A percentile compares a stretch with the other conserved stretches of the same genome.
Evolutionary conservation across 1,140 invertebrate species (phyloP).

Genomic region (Oryzaephilus surinamensis): DNA sequence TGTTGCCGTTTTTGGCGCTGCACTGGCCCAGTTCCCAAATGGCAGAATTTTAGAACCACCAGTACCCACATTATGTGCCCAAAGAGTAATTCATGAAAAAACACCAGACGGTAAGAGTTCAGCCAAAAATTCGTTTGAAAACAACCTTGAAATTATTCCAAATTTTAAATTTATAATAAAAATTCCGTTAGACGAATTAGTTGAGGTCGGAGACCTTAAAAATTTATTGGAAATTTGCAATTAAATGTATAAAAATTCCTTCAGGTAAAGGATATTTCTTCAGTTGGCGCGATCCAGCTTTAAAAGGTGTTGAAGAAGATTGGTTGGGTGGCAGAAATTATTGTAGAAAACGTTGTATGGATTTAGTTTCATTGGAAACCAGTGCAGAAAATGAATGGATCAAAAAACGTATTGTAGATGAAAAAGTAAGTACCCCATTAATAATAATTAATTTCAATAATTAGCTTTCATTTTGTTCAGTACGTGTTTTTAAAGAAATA

Average conservation of each 20-base stretch:
- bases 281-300: constrained; percentile 64
- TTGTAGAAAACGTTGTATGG: constrained; percentile 77
- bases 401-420: constrained; percentile 60
- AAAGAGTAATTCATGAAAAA: constrained; percentile 54
- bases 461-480: too few relatives aligned
- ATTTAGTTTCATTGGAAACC: constrained; percentile 70
- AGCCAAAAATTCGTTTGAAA: too few relatives aligned
- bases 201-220: background rate
- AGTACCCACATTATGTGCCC: constrained; percentile 58
- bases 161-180: too few relatives aligned
- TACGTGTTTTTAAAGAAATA: too few relatives aligned
- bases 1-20: constrained; percentile 30
- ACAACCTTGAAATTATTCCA: background rate
- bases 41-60: constrained; percentile 62
- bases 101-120: constrained; percentile 46
- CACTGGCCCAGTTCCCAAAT: constrained; percentile 53
- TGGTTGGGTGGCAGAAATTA: constrained; percentile 74
- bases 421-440: constrained; percentile 46
- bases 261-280: constrained; percentile 65
- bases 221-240: background rate
- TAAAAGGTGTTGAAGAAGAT: constrained; percentile 60
- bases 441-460: background rate
- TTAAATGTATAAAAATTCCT: background rate
- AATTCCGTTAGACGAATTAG: too few relatives aligned
- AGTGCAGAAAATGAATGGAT: constrained; percentile 73